Evolutionary conservation across 2,888 invertebrate species (phyloP).

Genomic region (Himalopsyche kuldschensis): DNA sequence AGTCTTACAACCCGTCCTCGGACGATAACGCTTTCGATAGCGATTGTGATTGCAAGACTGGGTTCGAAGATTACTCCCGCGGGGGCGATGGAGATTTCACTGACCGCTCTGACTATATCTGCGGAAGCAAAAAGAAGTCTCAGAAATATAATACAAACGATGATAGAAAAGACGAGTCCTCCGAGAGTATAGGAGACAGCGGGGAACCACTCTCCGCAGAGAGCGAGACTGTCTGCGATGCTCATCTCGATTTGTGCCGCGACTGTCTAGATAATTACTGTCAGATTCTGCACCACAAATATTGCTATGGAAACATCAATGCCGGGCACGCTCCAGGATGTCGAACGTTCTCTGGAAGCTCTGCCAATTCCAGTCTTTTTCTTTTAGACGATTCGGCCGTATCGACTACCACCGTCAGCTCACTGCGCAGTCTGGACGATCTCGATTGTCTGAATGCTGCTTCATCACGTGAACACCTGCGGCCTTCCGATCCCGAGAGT

Average conservation of each 20-base stretch:
- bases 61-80: slow-evolving; percentile 15
- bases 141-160: not conserved
- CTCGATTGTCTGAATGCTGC: slow-evolving; percentile 47
- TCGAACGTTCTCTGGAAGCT: slow-evolving; percentile 49
- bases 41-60: slow-evolving; percentile 30
- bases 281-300: slow-evolving; percentile 43
- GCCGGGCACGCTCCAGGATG: slow-evolving; percentile 38
- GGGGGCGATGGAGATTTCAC: slow-evolving; percentile 5
- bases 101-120: not conserved
- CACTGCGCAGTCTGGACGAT: slow-evolving; percentile 63
- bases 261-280: slow-evolving; percentile 49
- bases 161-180: slow-evolving; percentile 6
- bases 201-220: slow-evolving; percentile 17
- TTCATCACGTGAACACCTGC: slow-evolving; percentile 38
- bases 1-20: not conserved
- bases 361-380: slow-evolving; percentile 59
- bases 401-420: slow-evolving; percentile 57
- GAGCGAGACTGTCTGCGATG: not conserved
- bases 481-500: slow-evolving; percentile 25
- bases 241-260: slow-evolving; percentile 42
- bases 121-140: slow-evolving; percentile 15
- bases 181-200: slow-evolving; percentile 3
- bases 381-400: slow-evolving; percentile 63
- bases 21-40: slow-evolving; percentile 21
- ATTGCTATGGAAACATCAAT: slow-evolving; percentile 34